phyloP scores from a whole-genome alignment of 2,113 vertebrate species.

The Spermophilus dauricus region DNA sequence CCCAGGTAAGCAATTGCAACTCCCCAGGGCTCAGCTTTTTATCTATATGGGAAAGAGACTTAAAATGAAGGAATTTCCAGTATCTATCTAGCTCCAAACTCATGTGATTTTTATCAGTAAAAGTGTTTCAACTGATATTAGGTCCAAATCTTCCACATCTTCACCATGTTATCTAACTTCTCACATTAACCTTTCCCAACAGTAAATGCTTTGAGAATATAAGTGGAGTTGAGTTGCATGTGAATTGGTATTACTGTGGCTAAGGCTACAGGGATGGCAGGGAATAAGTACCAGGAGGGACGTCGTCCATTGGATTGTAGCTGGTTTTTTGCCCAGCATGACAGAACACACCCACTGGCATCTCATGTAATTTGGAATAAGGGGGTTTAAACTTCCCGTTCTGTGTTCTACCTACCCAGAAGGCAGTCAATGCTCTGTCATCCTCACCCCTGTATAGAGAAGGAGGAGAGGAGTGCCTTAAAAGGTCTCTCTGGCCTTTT shows the following conservation, averaged over 20 bases:
- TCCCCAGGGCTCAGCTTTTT: background rate
- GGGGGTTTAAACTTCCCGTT: background rate
- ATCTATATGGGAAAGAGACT: background rate
- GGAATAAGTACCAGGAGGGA: rapidly evolving
- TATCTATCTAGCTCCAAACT: background rate
- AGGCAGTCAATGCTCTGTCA: background rate
- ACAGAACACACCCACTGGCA: background rate
- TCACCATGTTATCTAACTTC: background rate
- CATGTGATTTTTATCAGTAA: background rate
- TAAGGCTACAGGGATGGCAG: background rate
- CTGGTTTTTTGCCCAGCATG: background rate
- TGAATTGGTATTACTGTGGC: background rate
- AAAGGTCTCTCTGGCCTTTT: background rate
- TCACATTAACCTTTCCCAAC: background rate
- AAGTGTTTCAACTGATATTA: background rate
- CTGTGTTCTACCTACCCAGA: background rate
- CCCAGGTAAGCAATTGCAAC: background rate
- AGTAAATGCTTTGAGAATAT: background rate
- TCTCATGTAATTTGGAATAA: background rate
- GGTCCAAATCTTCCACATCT: background rate
- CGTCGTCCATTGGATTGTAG: rapidly evolving
- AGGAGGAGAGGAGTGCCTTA: background rate
- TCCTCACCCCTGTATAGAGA: background rate
- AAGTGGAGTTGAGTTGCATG: background rate
- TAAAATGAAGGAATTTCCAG: background rate